These are phyloP conservation scores for Corythaixoides concolor DNA, from an alignment of 2,113 vertebrate species.

Conservation along the genomic window DNA sequence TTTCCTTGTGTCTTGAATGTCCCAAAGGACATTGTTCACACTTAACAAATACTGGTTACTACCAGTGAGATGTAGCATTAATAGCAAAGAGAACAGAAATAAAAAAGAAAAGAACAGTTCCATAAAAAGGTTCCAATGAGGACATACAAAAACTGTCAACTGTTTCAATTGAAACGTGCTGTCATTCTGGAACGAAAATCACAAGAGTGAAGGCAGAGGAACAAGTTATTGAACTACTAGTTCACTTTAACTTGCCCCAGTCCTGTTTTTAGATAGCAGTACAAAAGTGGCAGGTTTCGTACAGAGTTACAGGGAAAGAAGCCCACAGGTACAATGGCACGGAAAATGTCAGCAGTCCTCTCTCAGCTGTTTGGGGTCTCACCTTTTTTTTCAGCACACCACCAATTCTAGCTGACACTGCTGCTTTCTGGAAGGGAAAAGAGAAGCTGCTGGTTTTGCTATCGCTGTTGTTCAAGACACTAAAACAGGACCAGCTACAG, in stretches of 20 bases:
- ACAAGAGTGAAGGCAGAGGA: background rate
- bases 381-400: background rate
- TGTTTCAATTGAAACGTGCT: background rate
- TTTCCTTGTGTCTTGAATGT: background rate
- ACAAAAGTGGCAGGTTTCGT: background rate
- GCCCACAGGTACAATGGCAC: background rate
- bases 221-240: background rate
- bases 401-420: background rate
- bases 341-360: background rate
- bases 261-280: background rate
- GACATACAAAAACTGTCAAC: background rate
- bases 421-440: constrained; percentile 18
- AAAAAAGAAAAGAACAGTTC: background rate
- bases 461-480: background rate
- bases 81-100: background rate
- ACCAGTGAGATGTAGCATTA: background rate
- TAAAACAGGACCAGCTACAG: background rate
- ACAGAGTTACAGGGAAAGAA: background rate
- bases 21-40: background rate
- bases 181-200: background rate
- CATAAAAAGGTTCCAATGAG: background rate
- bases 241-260: background rate
- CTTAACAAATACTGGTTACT: background rate
- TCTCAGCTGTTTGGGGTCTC: background rate
- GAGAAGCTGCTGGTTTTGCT: background rate